Percentiles rank a stretch among this genome's conserved stretches.
These are phyloP conservation scores for Scytalopus superciliaris DNA, from an alignment of 2,113 vertebrate genomes.

Conservation along the genomic window DNA sequence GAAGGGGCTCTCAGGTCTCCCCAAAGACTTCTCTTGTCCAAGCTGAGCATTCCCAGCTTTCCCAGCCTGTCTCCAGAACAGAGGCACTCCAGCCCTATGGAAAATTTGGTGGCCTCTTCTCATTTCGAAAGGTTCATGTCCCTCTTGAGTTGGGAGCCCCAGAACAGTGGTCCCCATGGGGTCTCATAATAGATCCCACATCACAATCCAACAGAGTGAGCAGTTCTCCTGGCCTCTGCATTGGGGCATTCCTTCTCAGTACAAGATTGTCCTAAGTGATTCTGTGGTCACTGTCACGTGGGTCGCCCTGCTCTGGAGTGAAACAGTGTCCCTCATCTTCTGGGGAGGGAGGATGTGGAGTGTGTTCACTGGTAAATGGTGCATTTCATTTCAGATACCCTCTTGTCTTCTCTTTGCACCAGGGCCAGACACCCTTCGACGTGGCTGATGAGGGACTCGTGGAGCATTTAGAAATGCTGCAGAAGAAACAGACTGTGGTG, in stretches of 20 bases:
- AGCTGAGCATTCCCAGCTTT: background rate
- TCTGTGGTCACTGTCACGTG: background rate
- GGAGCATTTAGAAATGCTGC: slow-evolving; percentile 78
- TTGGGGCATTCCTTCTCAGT: background rate
- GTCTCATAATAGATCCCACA: background rate
- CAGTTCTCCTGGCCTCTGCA: background rate
- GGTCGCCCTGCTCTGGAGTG: background rate
- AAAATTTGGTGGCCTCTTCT: background rate
- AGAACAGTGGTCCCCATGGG: background rate
- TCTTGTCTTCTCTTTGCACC: background rate
- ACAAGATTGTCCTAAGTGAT: background rate
- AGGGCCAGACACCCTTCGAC: slow-evolving; percentile 80
- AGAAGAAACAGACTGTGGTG: slow-evolving; percentile 79
- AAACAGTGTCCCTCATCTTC: background rate
- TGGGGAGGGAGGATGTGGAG: background rate
- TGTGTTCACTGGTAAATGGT: background rate
- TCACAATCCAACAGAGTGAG: background rate
- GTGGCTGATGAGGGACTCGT: slow-evolving; percentile 80
- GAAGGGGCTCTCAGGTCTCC: background rate
- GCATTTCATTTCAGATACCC: background rate
- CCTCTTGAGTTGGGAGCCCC: background rate
- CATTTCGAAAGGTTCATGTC: background rate
- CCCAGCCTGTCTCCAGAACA: background rate
- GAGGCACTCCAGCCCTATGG: background rate
- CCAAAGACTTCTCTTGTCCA: background rate